phyloP scores from a whole-genome alignment of 2,888 invertebrate genomes.

The Neelides folsomi region DNA sequence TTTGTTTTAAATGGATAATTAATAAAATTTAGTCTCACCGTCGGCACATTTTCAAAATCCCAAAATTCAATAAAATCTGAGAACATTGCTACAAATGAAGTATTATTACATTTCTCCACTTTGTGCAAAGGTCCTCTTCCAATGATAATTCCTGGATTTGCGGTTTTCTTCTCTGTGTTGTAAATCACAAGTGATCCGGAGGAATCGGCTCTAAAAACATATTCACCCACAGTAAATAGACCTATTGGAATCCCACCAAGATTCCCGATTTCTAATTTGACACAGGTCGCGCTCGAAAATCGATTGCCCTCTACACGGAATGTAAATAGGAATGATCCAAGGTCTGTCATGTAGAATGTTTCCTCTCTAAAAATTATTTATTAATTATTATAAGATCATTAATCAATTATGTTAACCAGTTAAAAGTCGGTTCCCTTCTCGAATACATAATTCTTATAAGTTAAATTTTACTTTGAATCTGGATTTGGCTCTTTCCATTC shows the following conservation, averaged over 20 bases:
- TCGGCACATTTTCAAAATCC: conserved; percentile 14
- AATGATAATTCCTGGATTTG: conserved; percentile 26
- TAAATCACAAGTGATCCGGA: conserved; percentile 28
- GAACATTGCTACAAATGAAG: conserved; percentile 25
- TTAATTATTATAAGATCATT: background rate
- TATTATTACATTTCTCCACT: conserved; percentile 7
- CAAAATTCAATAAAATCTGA: conserved; percentile 25
- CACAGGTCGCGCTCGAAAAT: conserved; percentile 30
- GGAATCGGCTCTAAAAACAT: conserved; percentile 28
- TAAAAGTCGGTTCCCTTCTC: background rate
- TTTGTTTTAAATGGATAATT: too few species aligned
- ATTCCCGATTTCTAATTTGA: conserved; percentile 27
- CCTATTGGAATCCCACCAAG: conserved; percentile 27
- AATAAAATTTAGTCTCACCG: background rate
- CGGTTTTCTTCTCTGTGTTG: conserved; percentile 31
- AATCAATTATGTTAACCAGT: background rate
- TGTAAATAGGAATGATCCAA: conserved; percentile 28
- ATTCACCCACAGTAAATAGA: conserved; percentile 18
- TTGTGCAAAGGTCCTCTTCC: conserved; percentile 26
- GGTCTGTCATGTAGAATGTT: conserved; percentile 28
- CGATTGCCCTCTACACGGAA: conserved; percentile 28
- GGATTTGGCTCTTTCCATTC: conserved; percentile 25
- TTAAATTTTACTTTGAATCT: conserved; percentile 15
- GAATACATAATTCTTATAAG: background rate
- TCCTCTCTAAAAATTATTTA: too few species aligned